Percentiles rank a stretch among this genome's conserved stretches.
These are phyloP conservation scores for Apis mellifera DNA, from an alignment of 1,140 invertebrate genomes.

Conservation along the genomic window DNA sequence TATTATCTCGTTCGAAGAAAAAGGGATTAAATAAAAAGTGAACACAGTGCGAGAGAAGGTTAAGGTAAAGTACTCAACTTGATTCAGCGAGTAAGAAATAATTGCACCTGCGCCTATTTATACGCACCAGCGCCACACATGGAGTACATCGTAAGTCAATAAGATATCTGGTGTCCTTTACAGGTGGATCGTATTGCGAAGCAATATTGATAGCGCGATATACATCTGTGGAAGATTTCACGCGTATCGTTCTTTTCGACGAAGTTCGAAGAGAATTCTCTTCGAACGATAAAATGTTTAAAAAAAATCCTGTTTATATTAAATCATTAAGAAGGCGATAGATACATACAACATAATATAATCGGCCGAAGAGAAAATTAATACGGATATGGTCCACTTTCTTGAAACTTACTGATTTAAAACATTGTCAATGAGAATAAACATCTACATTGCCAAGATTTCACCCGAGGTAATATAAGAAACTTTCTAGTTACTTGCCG, in stretches of 20 bases:
- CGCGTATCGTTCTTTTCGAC: neutral
- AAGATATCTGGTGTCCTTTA: constrained; percentile 56
- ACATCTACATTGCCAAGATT: constrained; percentile 33
- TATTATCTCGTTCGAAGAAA: neutral
- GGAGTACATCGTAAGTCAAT: constrained; percentile 48
- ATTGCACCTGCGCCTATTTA: constrained; percentile 49
- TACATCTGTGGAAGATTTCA: constrained; percentile 22
- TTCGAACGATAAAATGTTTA: too few relatives aligned
- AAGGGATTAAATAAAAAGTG: neutral
- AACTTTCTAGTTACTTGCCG: constrained; percentile 34
- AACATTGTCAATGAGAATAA: constrained; percentile 37
- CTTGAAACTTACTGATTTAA: constrained; percentile 5
- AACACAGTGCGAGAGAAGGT: neutral
- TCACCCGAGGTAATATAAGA: constrained; percentile 17
- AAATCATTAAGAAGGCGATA: too few relatives aligned
- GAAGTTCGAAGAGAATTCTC: neutral
- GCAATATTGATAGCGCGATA: constrained; percentile 21
- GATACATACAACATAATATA: neutral
- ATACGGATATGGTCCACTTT: constrained; percentile 23
- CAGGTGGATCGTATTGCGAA: constrained; percentile 59
- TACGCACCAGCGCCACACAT: constrained; percentile 30
- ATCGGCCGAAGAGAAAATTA: neutral
- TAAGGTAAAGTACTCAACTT: neutral
- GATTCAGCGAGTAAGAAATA: neutral
- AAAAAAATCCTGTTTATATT: neutral